Conservation (phyloP, 2,888 invertebrate species). For the Carterocephalus palaemon region DNA sequence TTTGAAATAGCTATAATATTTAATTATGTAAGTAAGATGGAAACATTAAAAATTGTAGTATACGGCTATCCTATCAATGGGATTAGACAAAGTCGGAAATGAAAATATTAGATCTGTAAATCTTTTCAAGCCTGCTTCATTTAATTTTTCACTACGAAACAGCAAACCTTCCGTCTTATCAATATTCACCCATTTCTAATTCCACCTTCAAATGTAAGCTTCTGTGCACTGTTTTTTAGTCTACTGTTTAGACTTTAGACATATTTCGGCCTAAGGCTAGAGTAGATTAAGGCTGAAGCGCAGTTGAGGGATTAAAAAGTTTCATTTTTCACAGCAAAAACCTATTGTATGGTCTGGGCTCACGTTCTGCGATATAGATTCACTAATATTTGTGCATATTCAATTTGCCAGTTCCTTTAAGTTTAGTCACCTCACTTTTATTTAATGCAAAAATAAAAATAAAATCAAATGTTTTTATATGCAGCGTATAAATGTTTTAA, state of each 20-base stretch:
- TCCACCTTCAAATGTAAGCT: conserved; percentile 4
- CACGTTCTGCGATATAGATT: conserved; percentile 17
- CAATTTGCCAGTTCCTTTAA: conserved; percentile 4
- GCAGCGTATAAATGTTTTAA: no score
- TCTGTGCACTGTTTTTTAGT: conserved; percentile 3
- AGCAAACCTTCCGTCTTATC: background rate
- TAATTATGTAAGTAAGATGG: no score
- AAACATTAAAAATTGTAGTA: no score
- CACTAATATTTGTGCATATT: conserved; percentile 19
- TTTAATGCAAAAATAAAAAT: conserved; percentile 1
- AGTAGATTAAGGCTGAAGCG: conserved; percentile 13
- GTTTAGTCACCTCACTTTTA: conserved; percentile 11
- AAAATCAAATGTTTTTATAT: conserved; percentile 65
- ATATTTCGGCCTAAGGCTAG: conserved; percentile 17
- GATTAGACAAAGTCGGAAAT: no score
- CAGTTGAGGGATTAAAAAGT: conserved; percentile 19
- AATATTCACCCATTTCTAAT: conserved; percentile 2
- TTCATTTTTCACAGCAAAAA: conserved; percentile 22
- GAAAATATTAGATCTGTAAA: no score
- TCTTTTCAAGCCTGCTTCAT: no score
- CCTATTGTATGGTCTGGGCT: conserved; percentile 17
- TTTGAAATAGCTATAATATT: no score
- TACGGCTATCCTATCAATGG: no score
- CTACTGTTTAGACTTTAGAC: conserved; percentile 20
- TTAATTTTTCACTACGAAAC: no score